Base-by-base conservation (phyloP, 2,113 vertebrate species). In the Lonchura striata region DNA sequence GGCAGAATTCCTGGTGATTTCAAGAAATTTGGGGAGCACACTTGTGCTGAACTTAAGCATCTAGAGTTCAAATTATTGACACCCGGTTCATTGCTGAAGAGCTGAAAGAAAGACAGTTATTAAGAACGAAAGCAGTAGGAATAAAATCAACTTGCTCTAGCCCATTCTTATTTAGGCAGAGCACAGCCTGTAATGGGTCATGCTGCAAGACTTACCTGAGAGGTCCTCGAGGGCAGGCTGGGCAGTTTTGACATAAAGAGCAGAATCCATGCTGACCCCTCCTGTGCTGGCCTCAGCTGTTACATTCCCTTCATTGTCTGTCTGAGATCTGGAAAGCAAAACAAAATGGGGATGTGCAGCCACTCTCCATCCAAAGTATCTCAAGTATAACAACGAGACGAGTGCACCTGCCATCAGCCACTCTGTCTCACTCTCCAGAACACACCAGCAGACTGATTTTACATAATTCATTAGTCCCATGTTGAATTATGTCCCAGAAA, bases 151-250 rank as follows among this genome's bases (percentile, higher is more conserved):
- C 30, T 54, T 49, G 30, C 47, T 59, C 65, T 50, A 82, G 39
- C 37, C 25, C 30, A 4, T 11, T 68, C n/a, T 52, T 33, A 37
- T 8, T 65, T 30, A 65, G 35, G 13, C 33, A 83, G 61, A 44
- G 3, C 41, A 27, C 11, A 44, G 44, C 3, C 27, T 53, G 35
- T 3, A 68, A 37, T 6, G 1, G 47, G 35, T 28, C 20, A 14
- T 1, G 42, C 20, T 53, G 41, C 52, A 53, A 20, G 44, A 94
- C 95, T 42, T 94, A 99, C 99, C 99, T 82, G 99, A 97, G 89
- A 99, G 98, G 74, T 99, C 99, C 91, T 99, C 99, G 0, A 98
- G 95, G 82, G 98, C 98, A 30, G 98, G 96, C 96, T 99, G 99
- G 97, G 96, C 97, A 93, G 96, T 98, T 98, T 99, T 99, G 95